These are phyloP conservation scores for Epinotia brunnichana DNA, from an alignment of 2,888 invertebrate genomes.

Conservation along the genomic window DNA sequence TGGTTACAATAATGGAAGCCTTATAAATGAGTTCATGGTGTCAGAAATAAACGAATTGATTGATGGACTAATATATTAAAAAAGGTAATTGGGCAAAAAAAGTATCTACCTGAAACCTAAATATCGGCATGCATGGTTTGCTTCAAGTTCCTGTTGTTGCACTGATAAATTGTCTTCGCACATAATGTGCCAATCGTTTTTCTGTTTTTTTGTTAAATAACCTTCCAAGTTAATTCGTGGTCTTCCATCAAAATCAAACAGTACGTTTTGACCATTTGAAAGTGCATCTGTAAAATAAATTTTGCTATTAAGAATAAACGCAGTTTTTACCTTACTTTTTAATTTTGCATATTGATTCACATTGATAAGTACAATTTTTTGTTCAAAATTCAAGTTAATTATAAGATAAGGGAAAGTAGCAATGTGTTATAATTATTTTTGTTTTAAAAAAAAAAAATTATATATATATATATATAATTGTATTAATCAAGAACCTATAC, in stretches of 20 bases:
- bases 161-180: slow-evolving; percentile 82
- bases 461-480: too few relatives aligned
- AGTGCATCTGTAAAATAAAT: slow-evolving; percentile 84
- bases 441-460: too few relatives aligned
- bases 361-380: too few relatives aligned
- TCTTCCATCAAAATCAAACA: slow-evolving; percentile 84
- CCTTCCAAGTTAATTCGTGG: slow-evolving; percentile 85
- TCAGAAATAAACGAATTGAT: neutral
- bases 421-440: too few relatives aligned
- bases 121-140: slow-evolving; percentile 85
- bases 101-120: slow-evolving; percentile 88
- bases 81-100: neutral
- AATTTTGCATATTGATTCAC: too few relatives aligned
- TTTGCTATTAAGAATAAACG: neutral
- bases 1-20: too few relatives aligned
- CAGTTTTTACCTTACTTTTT: too few relatives aligned
- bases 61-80: neutral
- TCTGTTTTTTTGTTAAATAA: slow-evolving; percentile 84
- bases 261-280: slow-evolving; percentile 85
- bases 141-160: slow-evolving; percentile 75
- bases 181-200: slow-evolving; percentile 86
- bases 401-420: too few relatives aligned
- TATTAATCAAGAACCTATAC: too few relatives aligned
- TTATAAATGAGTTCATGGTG: neutral
- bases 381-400: too few relatives aligned